These are phyloP conservation scores for Megaceryle alcyon DNA, from an alignment of 2,797 vertebrate species.

Conservation along the genomic window DNA sequence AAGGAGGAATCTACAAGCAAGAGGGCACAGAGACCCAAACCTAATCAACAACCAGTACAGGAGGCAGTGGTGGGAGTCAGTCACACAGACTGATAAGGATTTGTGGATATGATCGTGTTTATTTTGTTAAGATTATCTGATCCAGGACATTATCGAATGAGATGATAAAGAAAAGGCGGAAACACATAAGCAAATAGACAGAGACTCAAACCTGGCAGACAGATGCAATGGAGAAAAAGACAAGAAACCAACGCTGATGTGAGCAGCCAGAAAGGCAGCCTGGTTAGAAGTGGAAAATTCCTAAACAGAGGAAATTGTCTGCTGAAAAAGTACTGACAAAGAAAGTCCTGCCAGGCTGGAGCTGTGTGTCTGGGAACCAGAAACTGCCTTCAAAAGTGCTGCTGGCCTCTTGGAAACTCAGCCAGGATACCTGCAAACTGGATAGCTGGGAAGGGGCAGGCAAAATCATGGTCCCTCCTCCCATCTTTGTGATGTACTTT, in stretches of 20 bases:
- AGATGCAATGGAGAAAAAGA: not conserved
- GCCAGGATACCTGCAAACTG: not conserved
- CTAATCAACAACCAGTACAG: not conserved
- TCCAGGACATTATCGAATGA: not conserved
- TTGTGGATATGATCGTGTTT: not conserved
- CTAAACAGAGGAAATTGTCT: not conserved
- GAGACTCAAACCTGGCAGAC: not conserved
- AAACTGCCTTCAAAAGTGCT: not conserved
- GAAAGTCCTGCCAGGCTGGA: not conserved
- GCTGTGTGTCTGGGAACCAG: accelerated
- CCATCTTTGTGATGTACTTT: not conserved
- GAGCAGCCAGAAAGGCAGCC: not conserved
- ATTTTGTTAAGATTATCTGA: not conserved
- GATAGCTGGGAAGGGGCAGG: not conserved
- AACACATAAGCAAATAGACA: not conserved
- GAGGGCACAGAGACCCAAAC: not conserved
- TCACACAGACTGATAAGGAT: not conserved
- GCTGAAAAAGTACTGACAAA: not conserved
- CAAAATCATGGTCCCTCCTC: not conserved
- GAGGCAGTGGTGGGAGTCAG: not conserved
- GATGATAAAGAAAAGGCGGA: not conserved
- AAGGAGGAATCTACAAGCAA: not conserved
- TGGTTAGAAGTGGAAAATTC: not conserved
- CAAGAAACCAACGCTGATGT: not conserved
- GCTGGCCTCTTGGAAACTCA: not conserved